phyloP scores from a whole-genome alignment of 2,797 vertebrate species.

The Oophaga sylvatica region DNA sequence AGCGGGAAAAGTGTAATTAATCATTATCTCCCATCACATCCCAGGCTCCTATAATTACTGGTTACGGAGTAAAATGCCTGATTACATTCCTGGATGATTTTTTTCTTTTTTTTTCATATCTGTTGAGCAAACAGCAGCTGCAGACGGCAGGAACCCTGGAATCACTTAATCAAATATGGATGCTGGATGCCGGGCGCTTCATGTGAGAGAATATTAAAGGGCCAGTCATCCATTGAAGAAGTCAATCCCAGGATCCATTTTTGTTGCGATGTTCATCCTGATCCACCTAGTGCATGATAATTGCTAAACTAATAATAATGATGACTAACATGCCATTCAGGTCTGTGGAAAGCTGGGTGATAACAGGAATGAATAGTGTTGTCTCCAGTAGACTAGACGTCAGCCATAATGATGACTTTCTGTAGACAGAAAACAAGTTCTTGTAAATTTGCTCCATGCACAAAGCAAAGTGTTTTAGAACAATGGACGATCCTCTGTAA shows the following conservation, averaged over 20 bases:
- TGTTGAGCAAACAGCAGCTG: conserved; percentile 36
- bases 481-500: background rate
- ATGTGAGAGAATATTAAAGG: background rate
- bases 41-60: conserved; percentile 8
- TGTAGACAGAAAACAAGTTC: background rate
- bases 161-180: conserved; percentile 4
- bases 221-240: background rate
- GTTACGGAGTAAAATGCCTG: conserved; percentile 3
- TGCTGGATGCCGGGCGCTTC: background rate
- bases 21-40: background rate
- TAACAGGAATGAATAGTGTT: background rate
- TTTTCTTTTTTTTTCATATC: conserved; percentile 1
- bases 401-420: background rate
- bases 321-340: no score
- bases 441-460: background rate
- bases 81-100: conserved; percentile 15
- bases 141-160: background rate
- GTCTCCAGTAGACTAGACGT: background rate
- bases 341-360: background rate
- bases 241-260: background rate
- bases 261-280: background rate
- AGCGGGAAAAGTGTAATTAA: background rate
- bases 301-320: background rate
- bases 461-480: background rate
- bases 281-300: background rate